A percentile compares a stretch with the other conserved stretches of the same genome.
Evolutionary conservation across 2,888 invertebrate genomes (phyloP).

Genomic region (Brachyopa scutellaris): DNA sequence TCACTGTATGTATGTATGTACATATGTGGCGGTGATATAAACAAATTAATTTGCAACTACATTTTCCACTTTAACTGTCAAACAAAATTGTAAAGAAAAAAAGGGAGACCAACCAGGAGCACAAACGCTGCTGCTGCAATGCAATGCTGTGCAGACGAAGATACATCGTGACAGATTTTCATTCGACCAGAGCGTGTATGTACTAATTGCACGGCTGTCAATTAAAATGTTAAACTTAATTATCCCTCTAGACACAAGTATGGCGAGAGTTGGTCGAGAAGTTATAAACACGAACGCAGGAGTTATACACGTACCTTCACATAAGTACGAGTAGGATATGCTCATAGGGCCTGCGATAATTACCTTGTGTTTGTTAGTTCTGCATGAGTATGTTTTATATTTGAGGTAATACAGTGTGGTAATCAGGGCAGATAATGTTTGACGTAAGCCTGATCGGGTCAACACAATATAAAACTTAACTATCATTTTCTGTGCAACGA

Average conservation of each 20-base stretch:
- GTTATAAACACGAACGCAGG: conserved; percentile 25
- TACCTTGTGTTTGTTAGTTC: conserved; percentile 48
- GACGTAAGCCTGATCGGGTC: too few relatives aligned
- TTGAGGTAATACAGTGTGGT: conserved; percentile 7
- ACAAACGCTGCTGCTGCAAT: not conserved
- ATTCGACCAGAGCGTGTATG: conserved; percentile 61
- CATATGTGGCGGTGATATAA: conserved; percentile 41
- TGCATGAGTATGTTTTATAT: conserved; percentile 8
- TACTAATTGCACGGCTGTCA: conserved; percentile 72
- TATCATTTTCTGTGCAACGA: too few relatives aligned
- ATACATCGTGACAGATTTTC: conserved; percentile 72
- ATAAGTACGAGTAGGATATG: conserved; percentile 47
- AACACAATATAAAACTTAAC: too few relatives aligned
- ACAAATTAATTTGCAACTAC: conserved; percentile 65
- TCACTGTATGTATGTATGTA: not conserved
- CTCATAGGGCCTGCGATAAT: conserved; percentile 50
- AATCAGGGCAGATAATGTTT: not conserved
- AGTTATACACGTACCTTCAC: conserved; percentile 21
- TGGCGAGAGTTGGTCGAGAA: conserved; percentile 8
- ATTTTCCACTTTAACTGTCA: conserved; percentile 62
- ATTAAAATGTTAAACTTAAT: conserved; percentile 73
- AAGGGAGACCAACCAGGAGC: conserved; percentile 12
- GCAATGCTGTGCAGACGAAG: conserved; percentile 36
- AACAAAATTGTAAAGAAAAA: conserved; percentile 47
- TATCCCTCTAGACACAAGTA: conserved; percentile 59